These are phyloP conservation scores for Bombus sylvicola DNA, from an alignment of 1,140 invertebrate species.

Conservation along the genomic window DNA sequence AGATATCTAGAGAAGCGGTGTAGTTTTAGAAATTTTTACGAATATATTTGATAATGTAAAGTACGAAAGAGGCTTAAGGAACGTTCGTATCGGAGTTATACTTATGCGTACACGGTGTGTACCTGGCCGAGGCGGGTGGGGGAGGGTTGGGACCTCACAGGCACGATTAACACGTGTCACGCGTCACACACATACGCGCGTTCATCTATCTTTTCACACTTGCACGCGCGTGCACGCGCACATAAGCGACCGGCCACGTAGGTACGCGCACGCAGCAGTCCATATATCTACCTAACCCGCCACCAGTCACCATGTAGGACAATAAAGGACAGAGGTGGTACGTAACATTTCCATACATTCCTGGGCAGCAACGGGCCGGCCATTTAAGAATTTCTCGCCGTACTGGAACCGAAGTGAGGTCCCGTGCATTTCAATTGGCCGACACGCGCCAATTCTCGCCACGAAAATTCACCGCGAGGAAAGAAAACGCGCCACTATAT, in stretches of 20 bases:
- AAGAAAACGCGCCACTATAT: slow-evolving; percentile 16
- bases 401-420: slow-evolving; percentile 67
- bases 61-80: slow-evolving; percentile 36
- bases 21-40: too few relatives aligned
- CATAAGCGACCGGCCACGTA: slow-evolving; percentile 23
- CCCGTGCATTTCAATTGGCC: slow-evolving; percentile 74
- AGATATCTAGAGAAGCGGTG: too few relatives aligned
- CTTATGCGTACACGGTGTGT: slow-evolving; percentile 52
- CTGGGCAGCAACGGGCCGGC: slow-evolving; percentile 73
- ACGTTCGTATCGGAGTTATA: slow-evolving; percentile 39
- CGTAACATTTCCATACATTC: slow-evolving; percentile 78
- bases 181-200: slow-evolving; percentile 73
- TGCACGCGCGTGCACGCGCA: slow-evolving; percentile 33
- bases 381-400: slow-evolving; percentile 79
- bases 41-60: neutral
- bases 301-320: slow-evolving; percentile 68
- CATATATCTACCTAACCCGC: slow-evolving; percentile 71
- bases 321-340: slow-evolving; percentile 75
- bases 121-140: slow-evolving; percentile 41
- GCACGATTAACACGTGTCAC: slow-evolving; percentile 80
- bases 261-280: slow-evolving; percentile 55
- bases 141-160: slow-evolving; percentile 72
- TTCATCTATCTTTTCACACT: slow-evolving; percentile 69
- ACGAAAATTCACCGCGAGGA: slow-evolving; percentile 57
- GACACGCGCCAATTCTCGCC: slow-evolving; percentile 71